Percentiles rank a stretch among this genome's conserved stretches.
phyloP scores from a whole-genome alignment of 2,888 invertebrate genomes.

The Heliconius hortense region DNA sequence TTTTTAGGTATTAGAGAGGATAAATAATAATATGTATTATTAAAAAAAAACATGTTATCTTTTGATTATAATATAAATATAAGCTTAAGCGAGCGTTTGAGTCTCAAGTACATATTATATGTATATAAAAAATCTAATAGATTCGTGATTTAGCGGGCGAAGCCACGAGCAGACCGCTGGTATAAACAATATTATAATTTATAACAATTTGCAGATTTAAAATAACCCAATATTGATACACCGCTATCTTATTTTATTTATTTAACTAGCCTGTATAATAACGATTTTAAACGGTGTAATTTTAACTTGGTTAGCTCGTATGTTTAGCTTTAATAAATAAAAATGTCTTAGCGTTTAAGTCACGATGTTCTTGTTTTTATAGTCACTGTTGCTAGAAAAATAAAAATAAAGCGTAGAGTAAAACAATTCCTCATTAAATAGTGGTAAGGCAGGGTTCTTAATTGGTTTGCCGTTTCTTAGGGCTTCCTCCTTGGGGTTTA shows the following conservation, averaged over 20 bases:
- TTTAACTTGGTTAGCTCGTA: constrained; percentile 29
- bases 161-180: too few species aligned
- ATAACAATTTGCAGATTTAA: too few species aligned
- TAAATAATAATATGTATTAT: too few species aligned
- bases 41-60: too few species aligned
- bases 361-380: constrained; percentile 28
- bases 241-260: constrained; percentile 53
- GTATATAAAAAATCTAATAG: too few species aligned
- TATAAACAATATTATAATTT: too few species aligned
- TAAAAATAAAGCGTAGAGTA: constrained; percentile 17
- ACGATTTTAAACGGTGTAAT: constrained; percentile 37
- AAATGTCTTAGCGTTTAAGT: constrained; percentile 32
- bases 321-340: constrained; percentile 36
- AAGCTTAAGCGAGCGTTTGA: too few species aligned
- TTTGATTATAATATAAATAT: too few species aligned
- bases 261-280: constrained; percentile 41
- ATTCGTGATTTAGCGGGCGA: too few species aligned
- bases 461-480: constrained; percentile 21
- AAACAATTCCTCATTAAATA: constrained; percentile 27
- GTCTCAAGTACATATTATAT: too few species aligned
- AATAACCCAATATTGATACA: constrained; percentile 54
- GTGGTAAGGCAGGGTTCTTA: constrained; percentile 16
- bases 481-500: constrained; percentile 21
- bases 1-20: too few species aligned
- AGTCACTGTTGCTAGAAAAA: constrained; percentile 17